Conservation (phyloP, 2,888 invertebrate genomes). For the Patella pellucida region DNA sequence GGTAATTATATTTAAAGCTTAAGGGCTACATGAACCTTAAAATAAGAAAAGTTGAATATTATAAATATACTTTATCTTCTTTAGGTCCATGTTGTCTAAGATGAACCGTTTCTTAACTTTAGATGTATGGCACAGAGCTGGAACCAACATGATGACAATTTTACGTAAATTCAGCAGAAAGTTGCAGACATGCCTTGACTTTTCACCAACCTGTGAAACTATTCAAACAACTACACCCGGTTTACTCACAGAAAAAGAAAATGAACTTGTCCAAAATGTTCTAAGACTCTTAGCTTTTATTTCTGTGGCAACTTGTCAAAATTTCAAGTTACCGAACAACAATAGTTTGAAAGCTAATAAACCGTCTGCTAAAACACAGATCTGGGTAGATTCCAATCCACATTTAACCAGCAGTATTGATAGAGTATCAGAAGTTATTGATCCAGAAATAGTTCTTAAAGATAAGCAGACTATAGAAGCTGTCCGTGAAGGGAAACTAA, state of each 20-base stretch:
- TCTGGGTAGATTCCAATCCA: slow-evolving; percentile 42
- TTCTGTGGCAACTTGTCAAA: slow-evolving; percentile 20
- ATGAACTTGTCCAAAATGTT: slow-evolving; percentile 10
- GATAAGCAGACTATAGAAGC: slow-evolving; percentile 29
- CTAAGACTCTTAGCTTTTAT: slow-evolving; percentile 21
- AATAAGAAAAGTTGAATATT: not conserved
- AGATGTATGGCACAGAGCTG: slow-evolving; percentile 48
- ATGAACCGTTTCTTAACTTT: slow-evolving; percentile 45
- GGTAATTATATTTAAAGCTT: too few relatives aligned
- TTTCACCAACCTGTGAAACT: too few relatives aligned
- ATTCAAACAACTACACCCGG: not conserved
- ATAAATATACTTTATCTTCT: slow-evolving; percentile 20
- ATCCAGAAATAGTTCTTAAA: not conserved
- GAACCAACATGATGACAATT: slow-evolving; percentile 36
- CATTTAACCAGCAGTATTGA: slow-evolving; percentile 33
- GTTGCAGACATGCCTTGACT: slow-evolving; percentile 16
- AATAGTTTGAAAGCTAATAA: not conserved
- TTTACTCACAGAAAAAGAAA: slow-evolving; percentile 2
- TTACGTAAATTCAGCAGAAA: slow-evolving; percentile 38
- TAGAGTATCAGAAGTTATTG: not conserved
- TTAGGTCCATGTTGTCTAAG: slow-evolving; percentile 40
- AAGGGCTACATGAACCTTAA: not conserved
- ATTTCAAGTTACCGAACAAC: not conserved
- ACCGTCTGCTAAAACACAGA: slow-evolving; percentile 19
- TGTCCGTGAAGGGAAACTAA: slow-evolving; percentile 43